A percentile compares a stretch with the other conserved stretches of the same genome.
Conservation (phyloP, 2,113 vertebrate genomes). For the Tretioscincus oriximinensis region DNA sequence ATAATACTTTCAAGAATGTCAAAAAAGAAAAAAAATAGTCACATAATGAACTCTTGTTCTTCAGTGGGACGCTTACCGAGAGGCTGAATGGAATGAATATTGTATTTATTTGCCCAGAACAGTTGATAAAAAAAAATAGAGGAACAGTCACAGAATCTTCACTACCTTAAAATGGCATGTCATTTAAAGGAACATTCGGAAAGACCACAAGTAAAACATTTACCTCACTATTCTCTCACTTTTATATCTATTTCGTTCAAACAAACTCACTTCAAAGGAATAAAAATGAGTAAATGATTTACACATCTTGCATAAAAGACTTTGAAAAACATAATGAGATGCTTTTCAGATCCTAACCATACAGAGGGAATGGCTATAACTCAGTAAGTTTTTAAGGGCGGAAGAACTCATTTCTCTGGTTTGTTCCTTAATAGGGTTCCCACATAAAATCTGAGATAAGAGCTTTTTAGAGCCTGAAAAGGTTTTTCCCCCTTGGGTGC, state of each 20-base stretch:
- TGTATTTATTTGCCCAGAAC: not conserved
- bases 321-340: not conserved
- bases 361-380: no score
- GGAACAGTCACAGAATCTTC: not conserved
- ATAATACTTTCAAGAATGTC: not conserved
- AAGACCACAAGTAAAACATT: slow-evolving; percentile 6
- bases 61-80: not conserved
- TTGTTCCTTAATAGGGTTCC: no score
- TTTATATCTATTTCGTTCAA: not conserved
- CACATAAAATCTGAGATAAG: no score
- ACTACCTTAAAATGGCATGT: not conserved
- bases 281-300: not conserved
- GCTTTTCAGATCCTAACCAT: not conserved
- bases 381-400: no score
- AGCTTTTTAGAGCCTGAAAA: no score
- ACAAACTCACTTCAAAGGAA: not conserved
- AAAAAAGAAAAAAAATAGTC: not conserved
- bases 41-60: slow-evolving; percentile 5
- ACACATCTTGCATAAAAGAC: not conserved
- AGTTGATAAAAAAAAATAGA: not conserved
- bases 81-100: not conserved
- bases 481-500: no score
- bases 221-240: not conserved
- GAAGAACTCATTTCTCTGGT: no score
- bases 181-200: not conserved